Percentiles rank a stretch among this genome's conserved stretches.
phyloP scores from a whole-genome alignment of 2,113 vertebrate species.

The Perca fluviatilis region DNA sequence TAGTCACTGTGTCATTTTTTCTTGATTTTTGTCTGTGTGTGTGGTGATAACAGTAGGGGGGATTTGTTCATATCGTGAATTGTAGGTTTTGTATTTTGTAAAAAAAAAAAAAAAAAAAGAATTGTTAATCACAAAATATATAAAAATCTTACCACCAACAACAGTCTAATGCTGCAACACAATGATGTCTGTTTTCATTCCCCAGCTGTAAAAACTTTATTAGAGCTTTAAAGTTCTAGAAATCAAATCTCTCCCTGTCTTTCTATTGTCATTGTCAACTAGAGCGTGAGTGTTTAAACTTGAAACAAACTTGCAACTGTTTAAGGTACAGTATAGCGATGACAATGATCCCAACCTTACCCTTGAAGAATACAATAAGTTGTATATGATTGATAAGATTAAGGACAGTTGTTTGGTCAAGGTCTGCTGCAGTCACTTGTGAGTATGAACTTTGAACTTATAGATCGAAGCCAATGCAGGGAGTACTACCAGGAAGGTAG shows the following conservation, averaged over 20 bases:
- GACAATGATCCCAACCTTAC: not conserved
- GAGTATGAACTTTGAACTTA: not conserved
- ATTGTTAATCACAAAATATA: too few species aligned
- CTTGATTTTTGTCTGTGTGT: too few species aligned
- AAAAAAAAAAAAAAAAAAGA: too few species aligned
- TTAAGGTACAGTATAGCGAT: not conserved
- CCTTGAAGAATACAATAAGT: not conserved
- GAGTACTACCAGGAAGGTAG: not conserved
- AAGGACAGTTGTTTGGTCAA: constrained; percentile 5
- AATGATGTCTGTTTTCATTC: not conserved
- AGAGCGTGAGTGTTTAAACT: not conserved
- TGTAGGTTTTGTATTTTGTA: too few species aligned
- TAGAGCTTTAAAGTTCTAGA: not conserved
- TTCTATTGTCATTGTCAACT: not conserved
- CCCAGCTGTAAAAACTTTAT: not conserved
- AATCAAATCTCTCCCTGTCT: not conserved
- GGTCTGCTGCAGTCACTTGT: constrained; percentile 9
- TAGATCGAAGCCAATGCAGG: not conserved
- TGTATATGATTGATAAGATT: not conserved
- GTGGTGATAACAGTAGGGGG: too few species aligned
- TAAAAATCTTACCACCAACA: not conserved
- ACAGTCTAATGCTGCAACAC: not conserved
- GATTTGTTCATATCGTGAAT: too few species aligned
- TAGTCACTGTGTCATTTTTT: too few species aligned
- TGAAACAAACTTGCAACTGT: constrained; percentile 13